Conservation (phyloP, 2,113 vertebrate genomes). For the Aegithalos caudatus region DNA sequence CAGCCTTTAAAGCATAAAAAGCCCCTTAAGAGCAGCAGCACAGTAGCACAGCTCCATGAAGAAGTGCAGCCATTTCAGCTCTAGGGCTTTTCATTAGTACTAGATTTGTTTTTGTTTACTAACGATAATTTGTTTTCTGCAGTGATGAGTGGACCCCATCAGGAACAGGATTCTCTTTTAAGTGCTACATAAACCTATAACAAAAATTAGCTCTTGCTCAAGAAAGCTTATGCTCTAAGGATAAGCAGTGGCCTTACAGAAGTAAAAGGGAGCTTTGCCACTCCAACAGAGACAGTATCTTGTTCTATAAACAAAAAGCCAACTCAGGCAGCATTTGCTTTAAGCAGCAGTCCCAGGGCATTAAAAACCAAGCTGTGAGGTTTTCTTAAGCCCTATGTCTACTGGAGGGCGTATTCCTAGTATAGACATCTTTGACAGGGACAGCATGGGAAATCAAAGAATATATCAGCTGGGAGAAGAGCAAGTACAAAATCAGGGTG, state of each 20-base stretch:
- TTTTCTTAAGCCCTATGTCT: not conserved
- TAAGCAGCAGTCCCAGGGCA: not conserved
- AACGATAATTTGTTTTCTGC: not conserved
- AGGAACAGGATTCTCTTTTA: not conserved
- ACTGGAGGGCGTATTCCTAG: not conserved
- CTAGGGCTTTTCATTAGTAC: not conserved
- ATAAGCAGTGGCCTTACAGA: not conserved
- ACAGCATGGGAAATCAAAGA: not conserved
- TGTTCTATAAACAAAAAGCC: not conserved
- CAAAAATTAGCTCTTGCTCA: slow-evolving; percentile 30
- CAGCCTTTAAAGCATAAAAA: not conserved
- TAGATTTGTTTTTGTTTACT: not conserved
- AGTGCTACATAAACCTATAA: slow-evolving; percentile 21
- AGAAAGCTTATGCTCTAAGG: not conserved
- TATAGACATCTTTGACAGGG: not conserved
- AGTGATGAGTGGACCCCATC: not conserved
- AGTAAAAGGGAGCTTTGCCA: not conserved
- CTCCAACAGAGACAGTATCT: not conserved
- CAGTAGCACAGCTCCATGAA: not conserved
- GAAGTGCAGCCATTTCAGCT: not conserved
- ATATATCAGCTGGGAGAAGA: not conserved
- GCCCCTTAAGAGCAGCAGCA: not conserved
- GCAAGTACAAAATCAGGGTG: not conserved
- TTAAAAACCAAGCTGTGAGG: not conserved
- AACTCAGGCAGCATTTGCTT: slow-evolving; percentile 12